Evolutionary conservation across 2,888 invertebrate genomes (phyloP), one percentile per base, ranked within the genome.

Genomic region (Drosophila nr. perissopoda): DNA sequence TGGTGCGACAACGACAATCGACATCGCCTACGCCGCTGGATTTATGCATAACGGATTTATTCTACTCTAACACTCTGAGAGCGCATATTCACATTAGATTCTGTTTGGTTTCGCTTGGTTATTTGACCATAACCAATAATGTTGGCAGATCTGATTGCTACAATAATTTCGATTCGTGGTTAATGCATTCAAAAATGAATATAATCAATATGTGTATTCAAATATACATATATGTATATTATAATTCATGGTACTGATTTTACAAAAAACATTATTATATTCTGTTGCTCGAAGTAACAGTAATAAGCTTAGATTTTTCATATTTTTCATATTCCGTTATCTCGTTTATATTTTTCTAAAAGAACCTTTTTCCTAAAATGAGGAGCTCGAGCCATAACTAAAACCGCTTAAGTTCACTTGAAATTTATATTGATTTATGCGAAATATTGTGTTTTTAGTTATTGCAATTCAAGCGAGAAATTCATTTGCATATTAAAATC

Each of bases 1-100:
- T 70, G 70, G 62, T 49, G 34, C 53, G 25, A 38, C 40, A 31
- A 59, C 75, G 46, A 48, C 67, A 72, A 70, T 34, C 38, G 11
- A 64, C 70, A 69, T 76, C 83, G 83, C 82, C 80, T 80, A 83
- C 81, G 65, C 82, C 18, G 56, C 27, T 64, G 42, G 68, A 65
- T 74, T 85, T 68, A 75, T 74, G 77, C 83, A 81, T 82, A 83
- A 85, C 85, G 77, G 77, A 76, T 77, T 74, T 64, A 61, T 29
- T 33, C 27, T 73, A 71, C 76, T 36, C 73, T 76, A 13, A 29
- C 16, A 25, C 6, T 3, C 4, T 5, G 2, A 25, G 1, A 48
- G 48, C 34, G 52, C 21, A 56, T 48, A 34, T 42, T 16, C 4
- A 33, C 56, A 40, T 27, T 53, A 0, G 2, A 21, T 6, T 48